phyloP scores from a whole-genome alignment of 2,113 vertebrate genomes.

The Dipodomys stephensi region DNA sequence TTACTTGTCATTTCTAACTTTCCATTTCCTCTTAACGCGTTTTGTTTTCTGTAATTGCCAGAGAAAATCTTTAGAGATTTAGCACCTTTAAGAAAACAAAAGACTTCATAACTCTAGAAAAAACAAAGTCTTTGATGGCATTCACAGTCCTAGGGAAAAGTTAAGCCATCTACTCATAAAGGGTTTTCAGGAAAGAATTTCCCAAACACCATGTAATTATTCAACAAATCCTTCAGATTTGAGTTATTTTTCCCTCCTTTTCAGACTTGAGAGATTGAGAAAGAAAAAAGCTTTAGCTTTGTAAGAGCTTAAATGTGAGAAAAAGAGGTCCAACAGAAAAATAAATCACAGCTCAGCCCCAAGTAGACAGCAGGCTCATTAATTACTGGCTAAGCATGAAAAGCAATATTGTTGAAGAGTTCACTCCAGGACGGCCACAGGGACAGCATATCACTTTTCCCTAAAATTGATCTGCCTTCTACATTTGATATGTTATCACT shows the following conservation, averaged over 20 bases:
- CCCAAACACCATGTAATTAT: not conserved
- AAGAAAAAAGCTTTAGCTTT: not conserved
- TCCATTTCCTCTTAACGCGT: not conserved
- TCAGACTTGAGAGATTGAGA: not conserved
- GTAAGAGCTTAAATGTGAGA: slow-evolving; percentile 25
- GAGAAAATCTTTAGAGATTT: slow-evolving; percentile 43
- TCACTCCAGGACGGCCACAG: slow-evolving; percentile 66
- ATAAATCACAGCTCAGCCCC: slow-evolving; percentile 24
- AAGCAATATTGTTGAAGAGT: slow-evolving; percentile 68
- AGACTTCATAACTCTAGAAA: not conserved
- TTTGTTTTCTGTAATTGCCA: not conserved
- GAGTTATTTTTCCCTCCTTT: not conserved
- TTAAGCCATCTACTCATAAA: not conserved
- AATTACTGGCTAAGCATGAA: slow-evolving; percentile 57
- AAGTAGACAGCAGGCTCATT: slow-evolving; percentile 58
- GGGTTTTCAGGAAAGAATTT: slow-evolving; percentile 38
- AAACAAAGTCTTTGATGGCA: not conserved
- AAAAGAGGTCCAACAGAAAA: slow-evolving; percentile 37
- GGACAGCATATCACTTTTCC: slow-evolving; percentile 63
- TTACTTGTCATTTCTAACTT: slow-evolving; percentile 22
- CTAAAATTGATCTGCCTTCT: slow-evolving; percentile 71
- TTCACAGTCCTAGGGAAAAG: not conserved
- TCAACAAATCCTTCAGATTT: not conserved
- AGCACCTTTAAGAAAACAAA: not conserved
- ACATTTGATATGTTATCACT: slow-evolving; percentile 65